Evolutionary conservation across 2,888 invertebrate genomes (phyloP).

Genomic region (Rhabditophanes sp.): DNA sequence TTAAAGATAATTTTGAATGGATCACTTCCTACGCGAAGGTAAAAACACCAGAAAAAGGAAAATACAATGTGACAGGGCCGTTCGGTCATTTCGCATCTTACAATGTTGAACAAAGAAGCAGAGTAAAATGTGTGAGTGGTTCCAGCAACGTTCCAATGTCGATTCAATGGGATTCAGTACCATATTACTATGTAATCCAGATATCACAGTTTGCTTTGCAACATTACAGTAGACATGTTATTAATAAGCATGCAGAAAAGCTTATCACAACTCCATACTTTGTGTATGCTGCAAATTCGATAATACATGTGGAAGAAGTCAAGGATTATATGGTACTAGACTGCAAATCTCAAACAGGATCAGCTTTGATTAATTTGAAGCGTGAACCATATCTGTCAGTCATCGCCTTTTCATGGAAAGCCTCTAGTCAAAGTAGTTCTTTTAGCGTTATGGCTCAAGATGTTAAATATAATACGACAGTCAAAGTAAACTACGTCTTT

Average conservation of each 20-base stretch:
- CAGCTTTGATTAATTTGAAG: no score
- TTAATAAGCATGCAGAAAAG: slow-evolving; percentile 11
- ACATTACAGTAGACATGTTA: slow-evolving; percentile 67
- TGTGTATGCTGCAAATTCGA: slow-evolving; percentile 6
- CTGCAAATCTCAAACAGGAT: slow-evolving; percentile 5
- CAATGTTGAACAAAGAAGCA: slow-evolving; percentile 82
- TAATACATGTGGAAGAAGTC: slow-evolving; percentile 1
- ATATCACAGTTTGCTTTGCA: slow-evolving; percentile 93
- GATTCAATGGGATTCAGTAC: slow-evolving; percentile 86
- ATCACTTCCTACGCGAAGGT: slow-evolving; percentile 31
- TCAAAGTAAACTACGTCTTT: no score
- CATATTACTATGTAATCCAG: slow-evolving; percentile 93
- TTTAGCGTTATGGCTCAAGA: no score
- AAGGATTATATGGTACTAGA: slow-evolving; percentile 1
- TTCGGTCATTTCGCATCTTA: slow-evolving; percentile 94
- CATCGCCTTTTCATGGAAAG: no score
- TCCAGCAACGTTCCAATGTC: slow-evolving; percentile 63
- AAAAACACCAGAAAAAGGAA: slow-evolving; percentile 15
- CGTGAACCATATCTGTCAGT: no score
- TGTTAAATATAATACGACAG: no score
- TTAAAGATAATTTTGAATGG: slow-evolving; percentile 22
- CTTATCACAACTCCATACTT: slow-evolving; percentile 6
- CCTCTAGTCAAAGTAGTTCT: no score
- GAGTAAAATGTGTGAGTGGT: slow-evolving; percentile 83
- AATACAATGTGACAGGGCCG: slow-evolving; percentile 69